These are phyloP conservation scores for Mugil cephalus DNA, from an alignment of 2,113 vertebrate genomes.

Conservation along the genomic window DNA sequence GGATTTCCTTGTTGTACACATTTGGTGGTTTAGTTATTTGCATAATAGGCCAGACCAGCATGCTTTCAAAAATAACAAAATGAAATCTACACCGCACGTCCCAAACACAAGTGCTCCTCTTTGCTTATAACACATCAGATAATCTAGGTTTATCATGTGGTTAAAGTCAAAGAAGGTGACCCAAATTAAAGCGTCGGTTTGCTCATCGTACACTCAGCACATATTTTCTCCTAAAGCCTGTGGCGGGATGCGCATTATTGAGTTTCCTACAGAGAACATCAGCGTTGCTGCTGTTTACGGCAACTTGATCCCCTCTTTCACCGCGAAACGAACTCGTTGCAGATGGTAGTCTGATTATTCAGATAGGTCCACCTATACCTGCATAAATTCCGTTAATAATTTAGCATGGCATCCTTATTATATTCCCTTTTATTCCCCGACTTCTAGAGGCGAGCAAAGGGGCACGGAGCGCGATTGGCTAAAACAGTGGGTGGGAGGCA, in stretches of 20 bases:
- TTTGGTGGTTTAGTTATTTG: conserved; percentile 10
- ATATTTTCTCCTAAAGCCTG: too few species aligned
- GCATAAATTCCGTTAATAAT: conserved; percentile 82
- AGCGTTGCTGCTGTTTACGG: conserved; percentile 35
- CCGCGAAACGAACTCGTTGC: conserved; percentile 68
- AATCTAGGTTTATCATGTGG: too few species aligned
- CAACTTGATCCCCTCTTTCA: conserved; percentile 68
- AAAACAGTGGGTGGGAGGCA: conserved; percentile 60
- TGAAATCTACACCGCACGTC: too few species aligned
- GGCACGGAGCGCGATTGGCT: conserved; percentile 73
- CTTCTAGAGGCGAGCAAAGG: conserved; percentile 57
- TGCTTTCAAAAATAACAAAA: background rate
- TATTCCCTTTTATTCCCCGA: conserved; percentile 74
- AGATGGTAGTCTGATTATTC: conserved; percentile 67
- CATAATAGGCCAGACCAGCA: background rate
- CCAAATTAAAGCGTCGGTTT: too few species aligned
- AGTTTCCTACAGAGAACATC: background rate
- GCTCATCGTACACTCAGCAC: too few species aligned
- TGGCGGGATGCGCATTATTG: background rate
- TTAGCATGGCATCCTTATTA: conserved; percentile 75
- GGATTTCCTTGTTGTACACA: background rate
- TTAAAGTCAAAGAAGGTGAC: too few species aligned
- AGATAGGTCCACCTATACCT: conserved; percentile 58
- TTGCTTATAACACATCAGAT: too few species aligned
- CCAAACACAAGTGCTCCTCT: too few species aligned